A percentile compares a stretch with the other conserved stretches of the same genome.
These are phyloP conservation scores for Hydractinia echinata DNA, from an alignment of 30 jellyfish, hydroid and myxozoan genomes.

Conservation along the genomic window DNA sequence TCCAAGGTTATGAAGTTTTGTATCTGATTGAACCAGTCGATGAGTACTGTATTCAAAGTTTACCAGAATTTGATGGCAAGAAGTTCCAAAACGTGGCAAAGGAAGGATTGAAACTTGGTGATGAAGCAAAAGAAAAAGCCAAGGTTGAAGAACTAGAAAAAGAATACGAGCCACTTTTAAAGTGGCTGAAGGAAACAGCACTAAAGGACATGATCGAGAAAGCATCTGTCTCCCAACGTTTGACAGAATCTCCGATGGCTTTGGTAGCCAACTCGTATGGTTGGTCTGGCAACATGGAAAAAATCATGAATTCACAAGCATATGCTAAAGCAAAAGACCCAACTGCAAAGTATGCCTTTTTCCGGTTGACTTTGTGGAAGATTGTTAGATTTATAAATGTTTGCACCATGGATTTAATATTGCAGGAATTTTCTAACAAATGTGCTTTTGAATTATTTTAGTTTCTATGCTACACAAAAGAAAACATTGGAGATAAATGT, in stretches of 20 bases:
- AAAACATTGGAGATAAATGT: constrained; percentile 89
- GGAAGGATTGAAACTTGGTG: constrained; percentile 96
- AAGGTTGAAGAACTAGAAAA: constrained; percentile 86
- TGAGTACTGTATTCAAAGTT: constrained; percentile 94
- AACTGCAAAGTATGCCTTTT: constrained; percentile 70
- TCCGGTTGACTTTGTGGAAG: background rate
- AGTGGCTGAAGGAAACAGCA: constrained; percentile 92
- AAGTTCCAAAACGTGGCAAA: constrained; percentile 99
- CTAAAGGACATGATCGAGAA: constrained; percentile 82
- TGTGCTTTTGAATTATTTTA: background rate
- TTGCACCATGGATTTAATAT: background rate
- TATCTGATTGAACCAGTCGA: constrained; percentile 96
- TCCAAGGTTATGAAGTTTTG: constrained; percentile 83
- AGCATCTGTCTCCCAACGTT: constrained; percentile 90
- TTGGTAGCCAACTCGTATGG: constrained; percentile 98
- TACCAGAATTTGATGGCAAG: constrained; percentile 97
- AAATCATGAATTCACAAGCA: constrained; percentile 99
- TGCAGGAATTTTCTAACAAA: background rate
- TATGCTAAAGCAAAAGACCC: constrained; percentile 98
- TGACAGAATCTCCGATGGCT: constrained; percentile 96
- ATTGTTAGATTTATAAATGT: background rate
- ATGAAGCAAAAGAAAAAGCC: constrained; percentile 68
- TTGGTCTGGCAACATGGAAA: constrained; percentile 99
- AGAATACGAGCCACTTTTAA: constrained; percentile 93
- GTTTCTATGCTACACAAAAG: constrained; percentile 96